These are phyloP conservation scores for Caenorhabditis angaria DNA, from an alignment of 2,888 invertebrate species.

Conservation along the genomic window DNA sequence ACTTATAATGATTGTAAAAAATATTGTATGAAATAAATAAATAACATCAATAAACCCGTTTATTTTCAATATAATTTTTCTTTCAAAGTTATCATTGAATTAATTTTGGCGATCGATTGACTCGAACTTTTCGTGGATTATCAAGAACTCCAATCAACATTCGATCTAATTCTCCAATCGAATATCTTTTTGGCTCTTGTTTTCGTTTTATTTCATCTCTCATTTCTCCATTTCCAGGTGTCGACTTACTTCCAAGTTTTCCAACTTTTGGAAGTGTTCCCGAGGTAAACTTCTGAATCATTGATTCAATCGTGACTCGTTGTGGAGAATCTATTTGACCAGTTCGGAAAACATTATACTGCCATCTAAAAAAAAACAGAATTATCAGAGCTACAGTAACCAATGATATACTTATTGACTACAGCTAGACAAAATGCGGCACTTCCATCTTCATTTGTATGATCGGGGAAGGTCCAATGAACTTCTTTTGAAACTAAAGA, in stretches of 20 bases:
- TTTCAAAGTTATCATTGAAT: conserved; percentile 15
- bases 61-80: conserved; percentile 13
- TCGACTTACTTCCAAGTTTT: conserved; percentile 13
- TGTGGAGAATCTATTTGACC: conserved; percentile 65
- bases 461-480: conserved; percentile 72
- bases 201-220: conserved; percentile 11
- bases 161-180: conserved; percentile 34
- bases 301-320: conserved; percentile 66
- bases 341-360: conserved; percentile 71
- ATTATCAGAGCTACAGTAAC: neutral
- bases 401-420: conserved; percentile 35
- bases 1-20: conserved; percentile 58
- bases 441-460: conserved; percentile 62
- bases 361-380: conserved; percentile 53
- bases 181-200: conserved; percentile 26
- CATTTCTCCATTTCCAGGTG: neutral
- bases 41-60: conserved; percentile 18
- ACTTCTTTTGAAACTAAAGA: conserved; percentile 65
- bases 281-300: conserved; percentile 50
- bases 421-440: conserved; percentile 70
- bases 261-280: conserved; percentile 36
- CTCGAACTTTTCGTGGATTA: conserved; percentile 4
- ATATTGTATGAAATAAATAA: conserved; percentile 44
- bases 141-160: conserved; percentile 27
- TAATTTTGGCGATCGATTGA: conserved; percentile 33